These are phyloP conservation scores for Tapera naevia DNA, from an alignment of 2,797 vertebrate genomes.

Conservation along the genomic window DNA sequence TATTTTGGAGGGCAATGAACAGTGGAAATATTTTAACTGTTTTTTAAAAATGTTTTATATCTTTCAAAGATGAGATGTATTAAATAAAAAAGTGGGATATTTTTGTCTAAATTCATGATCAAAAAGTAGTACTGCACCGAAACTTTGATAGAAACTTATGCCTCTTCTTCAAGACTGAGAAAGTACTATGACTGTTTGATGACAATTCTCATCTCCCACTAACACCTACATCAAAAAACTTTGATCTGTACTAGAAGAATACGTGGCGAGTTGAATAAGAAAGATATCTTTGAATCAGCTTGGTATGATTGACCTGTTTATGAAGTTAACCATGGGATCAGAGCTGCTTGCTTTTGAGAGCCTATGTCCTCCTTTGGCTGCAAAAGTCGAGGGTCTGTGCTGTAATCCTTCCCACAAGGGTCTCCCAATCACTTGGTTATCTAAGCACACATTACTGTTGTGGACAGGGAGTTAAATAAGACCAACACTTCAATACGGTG, in stretches of 20 bases:
- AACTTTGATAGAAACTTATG: background rate
- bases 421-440: background rate
- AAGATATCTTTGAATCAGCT: background rate
- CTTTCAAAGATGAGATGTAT: background rate
- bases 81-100: background rate
- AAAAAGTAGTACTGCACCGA: background rate
- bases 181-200: background rate
- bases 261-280: background rate
- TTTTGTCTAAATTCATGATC: background rate
- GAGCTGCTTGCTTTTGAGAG: background rate
- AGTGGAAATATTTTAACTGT: background rate
- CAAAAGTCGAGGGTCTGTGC: background rate
- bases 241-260: background rate
- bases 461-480: background rate
- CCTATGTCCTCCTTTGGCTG: background rate
- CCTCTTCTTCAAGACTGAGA: background rate
- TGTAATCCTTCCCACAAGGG: background rate
- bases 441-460: background rate
- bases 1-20: background rate
- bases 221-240: constrained; percentile 17
- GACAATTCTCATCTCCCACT: constrained; percentile 17
- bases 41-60: background rate
- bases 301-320: background rate
- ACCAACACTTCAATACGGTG: background rate
- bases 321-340: background rate